A percentile compares a stretch with the other conserved stretches of the same genome.
Conservation (phyloP, 2,797 vertebrate genomes). For the Moxostoma hubbsi region DNA sequence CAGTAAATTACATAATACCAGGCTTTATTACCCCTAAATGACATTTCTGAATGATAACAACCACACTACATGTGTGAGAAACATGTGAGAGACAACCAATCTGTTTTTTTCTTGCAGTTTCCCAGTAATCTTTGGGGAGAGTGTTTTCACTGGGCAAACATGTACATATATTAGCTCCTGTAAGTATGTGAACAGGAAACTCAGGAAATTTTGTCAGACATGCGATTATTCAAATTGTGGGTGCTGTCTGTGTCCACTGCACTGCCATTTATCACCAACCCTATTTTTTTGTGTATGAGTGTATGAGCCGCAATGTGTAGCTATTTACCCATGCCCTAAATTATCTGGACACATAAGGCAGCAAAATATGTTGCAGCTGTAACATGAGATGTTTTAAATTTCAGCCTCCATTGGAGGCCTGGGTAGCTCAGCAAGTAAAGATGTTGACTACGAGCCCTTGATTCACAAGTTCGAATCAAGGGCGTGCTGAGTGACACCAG, state of each 20-base stretch:
- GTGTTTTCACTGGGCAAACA: slow-evolving; percentile 3
- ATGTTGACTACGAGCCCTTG: too few relatives aligned
- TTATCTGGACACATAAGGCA: too few relatives aligned
- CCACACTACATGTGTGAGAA: slow-evolving; percentile 19
- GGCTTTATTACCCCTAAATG: slow-evolving; percentile 19
- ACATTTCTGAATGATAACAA: slow-evolving; percentile 6
- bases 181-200: slow-evolving; percentile 12
- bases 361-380: too few relatives aligned
- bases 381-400: too few relatives aligned
- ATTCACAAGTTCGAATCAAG: too few relatives aligned
- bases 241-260: neutral
- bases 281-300: slow-evolving; percentile 7
- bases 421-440: too few relatives aligned
- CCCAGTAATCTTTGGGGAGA: slow-evolving; percentile 13
- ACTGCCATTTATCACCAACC: neutral
- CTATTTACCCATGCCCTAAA: neutral
- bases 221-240: slow-evolving; percentile 6
- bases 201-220: slow-evolving; percentile 1
- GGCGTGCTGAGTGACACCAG: too few relatives aligned
- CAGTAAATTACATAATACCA: slow-evolving; percentile 10
- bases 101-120: neutral
- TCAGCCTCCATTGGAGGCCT: too few relatives aligned
- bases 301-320: too few relatives aligned
- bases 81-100: neutral
- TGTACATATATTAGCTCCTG: slow-evolving; percentile 19